Conservation (phyloP, 2,888 invertebrate species). For the Muschampia plurimacula region DNA sequence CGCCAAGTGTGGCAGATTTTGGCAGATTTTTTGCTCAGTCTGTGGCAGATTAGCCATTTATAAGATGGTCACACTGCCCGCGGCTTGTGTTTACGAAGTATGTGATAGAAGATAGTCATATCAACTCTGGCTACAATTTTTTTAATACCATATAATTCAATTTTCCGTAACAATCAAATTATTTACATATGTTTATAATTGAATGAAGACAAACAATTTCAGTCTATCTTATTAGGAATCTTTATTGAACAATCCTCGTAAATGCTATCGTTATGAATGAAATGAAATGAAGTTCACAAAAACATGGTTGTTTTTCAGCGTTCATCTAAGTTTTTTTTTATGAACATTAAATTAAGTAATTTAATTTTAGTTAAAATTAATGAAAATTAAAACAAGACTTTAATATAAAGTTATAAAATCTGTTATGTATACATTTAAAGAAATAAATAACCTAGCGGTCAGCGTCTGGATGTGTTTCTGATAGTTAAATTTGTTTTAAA, state of each 20-base stretch:
- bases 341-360: conserved; percentile 53
- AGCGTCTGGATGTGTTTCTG: conserved; percentile 71
- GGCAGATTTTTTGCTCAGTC: too few species aligned
- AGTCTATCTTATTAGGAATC: background rate
- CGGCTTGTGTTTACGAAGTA: too few species aligned
- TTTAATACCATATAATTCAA: background rate
- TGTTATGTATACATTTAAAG: conserved; percentile 51
- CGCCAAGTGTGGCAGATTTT: too few species aligned
- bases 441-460: conserved; percentile 71
- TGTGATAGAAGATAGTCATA: too few species aligned
- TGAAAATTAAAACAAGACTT: conserved; percentile 16
- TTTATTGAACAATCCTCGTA: conserved; percentile 43
- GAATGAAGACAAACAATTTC: background rate
- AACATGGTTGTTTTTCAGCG: conserved; percentile 85
- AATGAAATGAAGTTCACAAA: conserved; percentile 59
- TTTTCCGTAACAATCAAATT: background rate
- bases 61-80: too few species aligned
- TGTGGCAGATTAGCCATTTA: too few species aligned
- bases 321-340: conserved; percentile 67
- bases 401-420: conserved; percentile 15
- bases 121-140: background rate
- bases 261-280: conserved; percentile 59
- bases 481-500: conserved; percentile 63
- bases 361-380: conserved; percentile 44
- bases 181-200: background rate